Percentiles rank a stretch among this genome's conserved stretches.
Evolutionary conservation across 2,888 invertebrate genomes (phyloP).

Genomic region (Campoplex nolae): DNA sequence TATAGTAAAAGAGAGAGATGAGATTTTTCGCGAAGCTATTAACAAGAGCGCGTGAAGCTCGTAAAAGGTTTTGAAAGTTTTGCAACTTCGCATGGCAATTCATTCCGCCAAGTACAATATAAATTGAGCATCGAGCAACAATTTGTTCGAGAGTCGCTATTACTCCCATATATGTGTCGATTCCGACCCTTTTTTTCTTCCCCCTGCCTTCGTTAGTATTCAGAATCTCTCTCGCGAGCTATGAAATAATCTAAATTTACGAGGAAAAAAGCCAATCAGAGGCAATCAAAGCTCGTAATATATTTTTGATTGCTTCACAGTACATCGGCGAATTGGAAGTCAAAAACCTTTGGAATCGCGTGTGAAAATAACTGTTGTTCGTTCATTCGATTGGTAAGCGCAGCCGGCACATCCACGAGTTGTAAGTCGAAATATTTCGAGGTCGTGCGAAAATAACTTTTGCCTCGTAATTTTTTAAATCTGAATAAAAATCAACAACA

Average conservation of each 20-base stretch:
- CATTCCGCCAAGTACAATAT: conserved; percentile 9
- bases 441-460: background rate
- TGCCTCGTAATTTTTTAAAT: background rate
- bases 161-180: background rate
- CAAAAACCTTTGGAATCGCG: background rate
- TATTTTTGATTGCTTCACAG: background rate
- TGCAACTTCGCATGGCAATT: background rate
- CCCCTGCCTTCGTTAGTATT: background rate
- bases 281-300: background rate
- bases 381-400: background rate
- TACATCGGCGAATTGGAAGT: background rate
- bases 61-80: background rate
- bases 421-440: background rate
- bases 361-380: background rate
- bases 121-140: conserved; percentile 20
- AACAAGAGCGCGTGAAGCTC: conserved; percentile 17
- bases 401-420: background rate
- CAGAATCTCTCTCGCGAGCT: background rate
- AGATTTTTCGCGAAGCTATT: conserved; percentile 22
- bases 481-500: background rate
- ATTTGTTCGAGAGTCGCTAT: background rate
- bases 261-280: background rate
- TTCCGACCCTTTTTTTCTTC: background rate
- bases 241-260: conserved; percentile 2
- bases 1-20: background rate